Conservation (phyloP, 1,140 invertebrate species). For the Dysdera silvatica region DNA sequence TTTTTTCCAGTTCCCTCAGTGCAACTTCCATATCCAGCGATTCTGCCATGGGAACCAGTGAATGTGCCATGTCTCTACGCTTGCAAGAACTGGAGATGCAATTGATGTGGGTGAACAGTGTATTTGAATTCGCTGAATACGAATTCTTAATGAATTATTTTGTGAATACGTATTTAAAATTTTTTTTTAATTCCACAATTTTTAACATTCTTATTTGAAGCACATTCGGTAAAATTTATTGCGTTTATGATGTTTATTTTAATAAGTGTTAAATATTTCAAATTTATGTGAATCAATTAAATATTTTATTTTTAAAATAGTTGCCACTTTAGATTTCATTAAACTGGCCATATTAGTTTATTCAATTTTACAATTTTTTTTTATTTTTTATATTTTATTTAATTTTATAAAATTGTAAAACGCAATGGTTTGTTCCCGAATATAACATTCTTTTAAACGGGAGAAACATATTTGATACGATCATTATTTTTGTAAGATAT, state of each 20-base stretch:
- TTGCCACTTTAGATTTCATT: too few species aligned
- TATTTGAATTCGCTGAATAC: neutral
- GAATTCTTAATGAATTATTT: neutral
- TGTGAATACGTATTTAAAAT: neutral
- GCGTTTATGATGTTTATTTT: neutral
- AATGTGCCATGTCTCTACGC: slow-evolving; percentile 11
- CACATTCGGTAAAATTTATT: too few species aligned
- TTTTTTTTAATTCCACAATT: neutral
- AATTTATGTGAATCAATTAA: neutral
- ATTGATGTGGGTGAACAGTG: slow-evolving; percentile 21
- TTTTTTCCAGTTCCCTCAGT: slow-evolving; percentile 19
- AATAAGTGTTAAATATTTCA: neutral
- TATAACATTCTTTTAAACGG: too few species aligned
- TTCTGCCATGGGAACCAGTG: slow-evolving; percentile 25
- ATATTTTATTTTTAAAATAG: too few species aligned
- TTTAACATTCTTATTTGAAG: too few species aligned
- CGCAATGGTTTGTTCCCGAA: too few species aligned
- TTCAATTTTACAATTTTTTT: too few species aligned
- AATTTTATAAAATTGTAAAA: too few species aligned
- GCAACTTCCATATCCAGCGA: slow-evolving; percentile 23
- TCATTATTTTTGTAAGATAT: too few species aligned
- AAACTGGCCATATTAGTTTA: too few species aligned
- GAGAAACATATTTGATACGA: too few species aligned
- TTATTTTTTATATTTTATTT: too few species aligned
- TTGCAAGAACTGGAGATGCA: slow-evolving; percentile 25